Evolutionary conservation across 2,113 vertebrate species (phyloP).

Genomic region (Amblyornis subalaris): DNA sequence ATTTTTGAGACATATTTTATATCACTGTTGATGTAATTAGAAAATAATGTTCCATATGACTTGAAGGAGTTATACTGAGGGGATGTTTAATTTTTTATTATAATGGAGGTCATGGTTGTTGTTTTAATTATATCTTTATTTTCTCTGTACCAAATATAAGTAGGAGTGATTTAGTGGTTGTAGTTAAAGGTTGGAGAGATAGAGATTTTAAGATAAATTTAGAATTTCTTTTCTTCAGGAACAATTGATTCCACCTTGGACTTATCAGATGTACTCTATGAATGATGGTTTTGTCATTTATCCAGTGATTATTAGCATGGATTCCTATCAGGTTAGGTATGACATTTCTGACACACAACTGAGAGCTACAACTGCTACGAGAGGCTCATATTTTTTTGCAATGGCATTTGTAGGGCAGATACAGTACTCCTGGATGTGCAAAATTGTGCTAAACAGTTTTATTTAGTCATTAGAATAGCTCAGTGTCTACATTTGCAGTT

Average conservation of each 20-base stretch:
- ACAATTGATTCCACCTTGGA: neutral
- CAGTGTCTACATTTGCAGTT: neutral
- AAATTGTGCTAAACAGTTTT: neutral
- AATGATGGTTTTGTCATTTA: neutral
- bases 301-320: neutral
- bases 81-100: neutral
- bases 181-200: neutral
- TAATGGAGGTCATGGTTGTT: neutral
- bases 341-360: neutral
- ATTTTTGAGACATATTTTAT: neutral
- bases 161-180: neutral
- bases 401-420: neutral
- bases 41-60: neutral
- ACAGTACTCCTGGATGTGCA: neutral
- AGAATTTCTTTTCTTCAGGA: neutral
- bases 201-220: neutral
- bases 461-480: neutral
- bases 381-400: neutral
- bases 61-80: neutral
- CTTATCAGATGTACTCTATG: neutral
- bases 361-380: neutral
- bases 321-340: neutral
- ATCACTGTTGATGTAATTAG: neutral
- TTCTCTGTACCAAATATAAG: neutral
- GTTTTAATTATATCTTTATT: neutral